Percentiles rank a stretch among this genome's conserved stretches.
These are phyloP conservation scores for Sympetrum striolatum DNA, from an alignment of 2,888 invertebrate species.

Conservation along the genomic window DNA sequence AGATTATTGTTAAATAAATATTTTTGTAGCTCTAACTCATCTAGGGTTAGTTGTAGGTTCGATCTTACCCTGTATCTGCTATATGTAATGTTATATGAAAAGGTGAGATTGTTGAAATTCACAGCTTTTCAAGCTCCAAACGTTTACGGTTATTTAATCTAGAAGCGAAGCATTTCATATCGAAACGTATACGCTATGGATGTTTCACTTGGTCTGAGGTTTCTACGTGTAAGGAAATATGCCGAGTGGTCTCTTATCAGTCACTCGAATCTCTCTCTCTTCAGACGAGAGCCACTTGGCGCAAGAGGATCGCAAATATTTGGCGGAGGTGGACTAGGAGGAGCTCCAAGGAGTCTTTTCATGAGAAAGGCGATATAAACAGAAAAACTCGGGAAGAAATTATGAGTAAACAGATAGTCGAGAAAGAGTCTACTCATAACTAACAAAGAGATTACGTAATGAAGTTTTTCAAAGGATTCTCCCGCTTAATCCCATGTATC, in stretches of 20 bases:
- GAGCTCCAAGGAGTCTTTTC: background rate
- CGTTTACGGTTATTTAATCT: too few species aligned
- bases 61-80: too few species aligned
- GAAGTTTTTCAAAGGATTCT: background rate
- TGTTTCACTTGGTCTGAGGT: background rate
- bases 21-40: too few species aligned
- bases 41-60: too few species aligned
- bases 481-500: background rate
- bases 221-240: background rate
- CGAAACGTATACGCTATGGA: background rate
- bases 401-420: background rate
- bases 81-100: too few species aligned
- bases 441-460: slow-evolving; percentile 3
- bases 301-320: slow-evolving; percentile 6
- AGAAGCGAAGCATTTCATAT: too few species aligned
- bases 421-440: background rate
- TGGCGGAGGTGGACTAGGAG: background rate
- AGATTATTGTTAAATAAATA: too few species aligned
- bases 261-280: background rate
- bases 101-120: too few species aligned
- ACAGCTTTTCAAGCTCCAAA: too few species aligned
- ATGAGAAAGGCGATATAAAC: background rate
- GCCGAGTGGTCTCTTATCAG: background rate
- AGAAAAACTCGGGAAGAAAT: background rate
- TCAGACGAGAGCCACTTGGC: background rate